Base-by-base conservation (phyloP, 2,113 vertebrate genomes). In the Vanacampus margaritifer region DNA sequence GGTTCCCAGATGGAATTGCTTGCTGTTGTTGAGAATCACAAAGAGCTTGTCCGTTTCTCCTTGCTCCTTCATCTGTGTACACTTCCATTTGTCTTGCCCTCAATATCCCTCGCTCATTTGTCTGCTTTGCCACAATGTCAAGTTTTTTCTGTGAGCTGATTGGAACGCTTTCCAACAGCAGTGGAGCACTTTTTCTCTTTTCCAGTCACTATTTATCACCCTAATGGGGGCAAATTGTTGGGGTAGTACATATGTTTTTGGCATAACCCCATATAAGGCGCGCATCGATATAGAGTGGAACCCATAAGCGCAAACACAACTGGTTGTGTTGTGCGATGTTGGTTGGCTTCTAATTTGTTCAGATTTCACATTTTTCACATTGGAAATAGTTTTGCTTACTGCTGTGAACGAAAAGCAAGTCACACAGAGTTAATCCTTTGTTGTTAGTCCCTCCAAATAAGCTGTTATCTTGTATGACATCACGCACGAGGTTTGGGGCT, bases 1-100 rank as follows among this genome's bases (percentile, higher is more conserved):
- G 74, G 23, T 82, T 45, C n/a, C 46, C 74, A 71, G 74, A 82
- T 62, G 72, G 75, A 83, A 76, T 77, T 83, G 75, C 79, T 83
- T 43, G 69, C 70, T 74, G 68, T 76, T 65, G 60, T 36, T 53
- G 73, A 76, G 65, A 80, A 43, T 73, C 80, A 37, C 78, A 80
- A 72, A 79, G 67, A 73, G 45, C 64, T 65, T 75, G 70, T 79
- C 79, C 78, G 78, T 60, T 16, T 1, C 62, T 48, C 43, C 45
- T 74, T 79, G 80, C 70, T 70, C 78, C 63, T 39, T 80, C 72
- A 67, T 79, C 73, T 78, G 78, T 80, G 72, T 63, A 65, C 72
- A 61, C 45, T 64, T 69, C 68, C 71, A 77, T 86, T 73, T 76
- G 56, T 86, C 84, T 89, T 68, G 71, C 54, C 10, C 32, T 78